phyloP scores from a whole-genome alignment of 2,888 invertebrate genomes.

The Lypha dubia region DNA sequence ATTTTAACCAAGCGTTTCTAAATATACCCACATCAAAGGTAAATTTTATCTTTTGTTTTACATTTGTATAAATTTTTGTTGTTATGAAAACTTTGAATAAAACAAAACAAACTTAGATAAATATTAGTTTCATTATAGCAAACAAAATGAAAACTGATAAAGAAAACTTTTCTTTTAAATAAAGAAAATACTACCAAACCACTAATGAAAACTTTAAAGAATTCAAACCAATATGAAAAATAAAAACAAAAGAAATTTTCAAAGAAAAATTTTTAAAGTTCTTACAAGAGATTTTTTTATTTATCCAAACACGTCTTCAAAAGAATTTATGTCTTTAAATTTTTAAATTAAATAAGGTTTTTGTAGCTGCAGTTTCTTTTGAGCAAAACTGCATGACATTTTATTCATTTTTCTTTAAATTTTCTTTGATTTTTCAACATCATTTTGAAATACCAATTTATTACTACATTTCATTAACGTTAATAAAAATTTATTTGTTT shows the following conservation, averaged over 20 bases:
- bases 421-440: too few species aligned
- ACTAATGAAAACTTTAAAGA: slow-evolving; percentile 1
- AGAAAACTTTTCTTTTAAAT: slow-evolving; percentile 39
- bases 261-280: not conserved
- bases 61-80: not conserved
- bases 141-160: not conserved
- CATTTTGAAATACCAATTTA: too few species aligned
- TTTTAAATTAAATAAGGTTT: not conserved
- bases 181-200: slow-evolving; percentile 28
- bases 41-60: slow-evolving; percentile 2
- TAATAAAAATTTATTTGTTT: too few species aligned
- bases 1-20: not conserved
- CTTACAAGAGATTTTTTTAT: not conserved
- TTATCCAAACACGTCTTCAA: not conserved
- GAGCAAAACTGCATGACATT: not conserved
- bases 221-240: not conserved
- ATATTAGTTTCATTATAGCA: slow-evolving; percentile 27
- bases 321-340: slow-evolving; percentile 1
- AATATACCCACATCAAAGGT: slow-evolving; percentile 41
- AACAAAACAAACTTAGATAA: not conserved
- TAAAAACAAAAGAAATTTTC: not conserved
- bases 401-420: not conserved
- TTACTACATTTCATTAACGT: too few species aligned
- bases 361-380: not conserved
- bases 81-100: not conserved